Percentiles rank a stretch among this genome's conserved stretches.
Conservation (phyloP, 2,797 vertebrate species). For the Tauraco hartlaubi region DNA sequence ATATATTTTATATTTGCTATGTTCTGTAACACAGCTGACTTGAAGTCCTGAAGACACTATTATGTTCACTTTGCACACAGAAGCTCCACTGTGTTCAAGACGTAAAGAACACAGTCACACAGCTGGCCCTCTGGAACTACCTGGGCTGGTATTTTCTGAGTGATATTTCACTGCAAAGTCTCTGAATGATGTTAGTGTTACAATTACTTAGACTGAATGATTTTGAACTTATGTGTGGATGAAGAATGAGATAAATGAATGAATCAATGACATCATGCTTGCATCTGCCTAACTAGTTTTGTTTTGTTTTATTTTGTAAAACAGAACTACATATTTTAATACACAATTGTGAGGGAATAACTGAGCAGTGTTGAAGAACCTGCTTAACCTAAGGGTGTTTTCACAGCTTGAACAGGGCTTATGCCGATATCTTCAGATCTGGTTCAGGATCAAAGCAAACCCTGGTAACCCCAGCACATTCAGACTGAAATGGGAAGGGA, state of each 20-base stretch:
- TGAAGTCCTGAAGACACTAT: background rate
- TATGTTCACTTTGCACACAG: background rate
- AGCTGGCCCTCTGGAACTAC: background rate
- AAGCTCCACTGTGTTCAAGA: background rate
- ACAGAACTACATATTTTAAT: background rate
- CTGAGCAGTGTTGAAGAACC: background rate
- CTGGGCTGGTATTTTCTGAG: background rate
- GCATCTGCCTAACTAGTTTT: background rate
- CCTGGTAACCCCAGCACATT: background rate
- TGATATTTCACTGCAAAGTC: background rate
- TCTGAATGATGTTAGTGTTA: background rate
- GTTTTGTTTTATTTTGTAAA: background rate
- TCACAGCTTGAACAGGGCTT: background rate
- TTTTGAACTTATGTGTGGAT: background rate
- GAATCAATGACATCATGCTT: background rate
- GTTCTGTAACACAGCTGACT: background rate
- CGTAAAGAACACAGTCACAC: background rate
- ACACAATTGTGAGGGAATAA: background rate
- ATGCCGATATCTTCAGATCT: background rate
- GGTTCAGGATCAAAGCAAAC: background rate
- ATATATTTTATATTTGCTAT: background rate
- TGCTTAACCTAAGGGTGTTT: background rate
- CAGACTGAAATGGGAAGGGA: constrained; percentile 13
- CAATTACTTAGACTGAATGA: background rate
- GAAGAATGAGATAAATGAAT: background rate